phyloP scores from a whole-genome alignment of 2,113 vertebrate genomes.

The Tupaia tana region DNA sequence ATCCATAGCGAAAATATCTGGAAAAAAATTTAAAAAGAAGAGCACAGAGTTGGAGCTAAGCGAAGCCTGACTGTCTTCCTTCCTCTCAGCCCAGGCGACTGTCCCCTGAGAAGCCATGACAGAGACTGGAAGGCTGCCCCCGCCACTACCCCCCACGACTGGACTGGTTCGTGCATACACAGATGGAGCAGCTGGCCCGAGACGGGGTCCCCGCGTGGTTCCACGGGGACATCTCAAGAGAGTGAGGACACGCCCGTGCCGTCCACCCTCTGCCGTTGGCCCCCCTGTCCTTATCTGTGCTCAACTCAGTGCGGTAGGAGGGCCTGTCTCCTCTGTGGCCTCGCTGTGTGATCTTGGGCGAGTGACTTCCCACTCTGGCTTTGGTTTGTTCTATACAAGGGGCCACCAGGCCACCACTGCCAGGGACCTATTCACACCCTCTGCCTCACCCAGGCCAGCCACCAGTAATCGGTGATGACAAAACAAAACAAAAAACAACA shows the following conservation, averaged over 20 bases:
- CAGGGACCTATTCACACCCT: background rate
- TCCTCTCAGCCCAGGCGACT: background rate
- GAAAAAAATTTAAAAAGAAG: background rate
- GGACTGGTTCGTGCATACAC: conserved; percentile 87
- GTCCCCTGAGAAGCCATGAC: background rate
- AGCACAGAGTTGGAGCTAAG: background rate
- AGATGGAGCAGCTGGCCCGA: conserved; percentile 80
- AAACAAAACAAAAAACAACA: background rate
- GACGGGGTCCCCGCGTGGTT: conserved; percentile 90
- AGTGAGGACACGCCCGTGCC: conserved; percentile 82
- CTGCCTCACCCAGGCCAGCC: background rate
- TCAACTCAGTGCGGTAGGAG: background rate
- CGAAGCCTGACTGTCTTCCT: background rate
- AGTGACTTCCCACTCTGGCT: background rate
- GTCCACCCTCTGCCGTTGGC: background rate
- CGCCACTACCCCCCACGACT: conserved; percentile 62
- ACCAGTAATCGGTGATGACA: background rate
- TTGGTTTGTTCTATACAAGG: background rate
- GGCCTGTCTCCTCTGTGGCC: background rate
- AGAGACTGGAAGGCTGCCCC: background rate
- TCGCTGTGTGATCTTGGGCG: background rate
- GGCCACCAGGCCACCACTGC: background rate
- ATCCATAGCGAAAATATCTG: too few species aligned
- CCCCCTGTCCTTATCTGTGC: background rate
- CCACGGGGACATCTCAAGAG: conserved; percentile 90